Evolutionary conservation across 2,113 vertebrate species (phyloP), one percentile per base, ranked within the genome.

Genomic region (Gila orcuttii): DNA sequence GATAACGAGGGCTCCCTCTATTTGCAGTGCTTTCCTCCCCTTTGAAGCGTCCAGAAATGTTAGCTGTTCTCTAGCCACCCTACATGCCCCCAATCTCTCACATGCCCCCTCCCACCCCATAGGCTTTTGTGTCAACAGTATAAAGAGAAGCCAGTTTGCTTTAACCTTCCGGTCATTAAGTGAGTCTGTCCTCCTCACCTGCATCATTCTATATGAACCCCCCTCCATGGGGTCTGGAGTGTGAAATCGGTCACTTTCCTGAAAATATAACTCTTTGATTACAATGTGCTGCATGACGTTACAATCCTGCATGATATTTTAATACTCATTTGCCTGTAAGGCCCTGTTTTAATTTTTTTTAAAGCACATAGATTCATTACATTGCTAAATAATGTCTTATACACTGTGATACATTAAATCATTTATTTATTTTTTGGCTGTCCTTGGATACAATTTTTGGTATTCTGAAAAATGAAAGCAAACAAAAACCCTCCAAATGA

Each of bases 1-100:
- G 31, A 86, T 88, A 88, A 90, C 84, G 39, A 90, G 90, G 77
- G 85, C 88, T 88, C 75, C 86, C 84, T 87, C 47, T 79, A 86
- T 55, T 28, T 42, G 79, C 42, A 3, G 23, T 66, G 33, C 73
- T 45, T 79, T 69, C 57, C 62, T 85, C 42, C 79, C 21, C 86
- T 87, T 83, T 87, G 59, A 79, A 82, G 79, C 50, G 31, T 77
- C 59, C 74, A 76, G 45, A 85, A 66, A 62, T 74, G 60, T 68
- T 76, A 69, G 52, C 57, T 85, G 71, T 77, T 59, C 71, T 80
- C 60, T 62, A 59, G 88, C 84, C 86, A 33, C 85, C 82, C 73
- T 60, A 74, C 76, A 39, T 86, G 39, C 50, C 68, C 23, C 57
- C 82, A 81, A 76, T 64, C 71, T 80, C 79, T 89, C 87, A 88